Evolutionary conservation across 1,140 invertebrate genomes (phyloP), one percentile per base, ranked within the genome.

Genomic region (Diploscapter pachys): DNA sequence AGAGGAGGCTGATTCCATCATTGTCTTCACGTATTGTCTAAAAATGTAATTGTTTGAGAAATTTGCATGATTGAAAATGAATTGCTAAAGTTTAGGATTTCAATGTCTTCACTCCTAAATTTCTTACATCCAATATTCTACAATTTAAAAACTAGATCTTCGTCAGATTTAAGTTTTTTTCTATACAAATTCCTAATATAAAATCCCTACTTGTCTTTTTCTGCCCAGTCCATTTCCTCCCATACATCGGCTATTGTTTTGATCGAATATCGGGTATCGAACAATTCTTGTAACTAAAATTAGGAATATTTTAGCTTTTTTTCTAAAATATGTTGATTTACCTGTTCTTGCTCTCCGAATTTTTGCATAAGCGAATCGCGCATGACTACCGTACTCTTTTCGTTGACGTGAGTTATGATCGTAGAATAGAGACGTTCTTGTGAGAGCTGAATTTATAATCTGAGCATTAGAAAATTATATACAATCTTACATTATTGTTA

Each of bases 211-310:
- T 48, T 68, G 57, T 68, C 54, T 49, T 64, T 65, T 69, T 74
- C 73, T 11, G 48, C 52, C 55, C 70, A 57, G 51, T 74, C 64
- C 31, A 74, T 54, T 50, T 74, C 73, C 54, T n/a, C 51, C 73
- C 73, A 74, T 9, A 74, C 73, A 50, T 74, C 73, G 31, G 63
- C 64, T 4, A 74, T 74, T 5, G 73, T 66, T 49, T 74, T 74
- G 4, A 74, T 64, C 57, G 68, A 53, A 54, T 74, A 74, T n/a
- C 62, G 66, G 57, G 65, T 53, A 69, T 48, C 64, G 61, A 62
- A 64, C 64, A 57, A 59, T 69, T 13, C 54, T 54, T 3, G 61
- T 65, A 65, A 31, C 63, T 65, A 31, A 65, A 9, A 6, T 0
- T 8, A 8, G 8, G 13, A 8, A 65, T 65, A 9, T 6, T 65